Percentiles rank a stretch among this genome's conserved stretches.
These are phyloP conservation scores for Squalus acanthias DNA, from an alignment of 2,797 vertebrate species.

Conservation along the genomic window DNA sequence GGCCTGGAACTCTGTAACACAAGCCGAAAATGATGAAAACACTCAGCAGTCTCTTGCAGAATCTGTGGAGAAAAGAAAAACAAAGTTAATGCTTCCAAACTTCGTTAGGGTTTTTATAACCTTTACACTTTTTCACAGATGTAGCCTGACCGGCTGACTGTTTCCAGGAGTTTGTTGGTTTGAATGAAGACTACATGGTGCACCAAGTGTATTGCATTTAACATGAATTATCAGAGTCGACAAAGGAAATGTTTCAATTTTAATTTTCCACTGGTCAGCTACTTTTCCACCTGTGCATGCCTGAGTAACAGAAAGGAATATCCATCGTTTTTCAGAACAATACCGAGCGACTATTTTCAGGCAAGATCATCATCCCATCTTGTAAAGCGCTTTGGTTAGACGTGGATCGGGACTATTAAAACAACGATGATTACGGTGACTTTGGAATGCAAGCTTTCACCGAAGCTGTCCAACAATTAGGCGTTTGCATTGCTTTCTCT, in stretches of 20 bases:
- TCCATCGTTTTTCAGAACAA: constrained; percentile 17
- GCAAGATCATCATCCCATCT: background rate
- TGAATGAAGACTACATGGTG: background rate
- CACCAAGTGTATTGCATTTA: background rate
- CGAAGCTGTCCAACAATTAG: background rate
- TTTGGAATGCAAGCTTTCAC: background rate
- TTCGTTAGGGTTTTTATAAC: background rate
- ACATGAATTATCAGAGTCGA: background rate
- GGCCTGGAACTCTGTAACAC: background rate
- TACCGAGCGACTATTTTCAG: constrained; percentile 12
- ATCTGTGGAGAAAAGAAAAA: background rate
- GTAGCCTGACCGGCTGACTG: too few relatives aligned
- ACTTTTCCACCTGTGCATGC: background rate
- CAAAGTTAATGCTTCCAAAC: background rate
- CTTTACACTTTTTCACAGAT: too few relatives aligned
- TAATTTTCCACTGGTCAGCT: background rate
- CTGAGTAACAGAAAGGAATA: constrained; percentile 5
- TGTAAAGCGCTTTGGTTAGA: background rate
- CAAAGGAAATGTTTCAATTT: background rate
- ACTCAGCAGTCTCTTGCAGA: background rate
- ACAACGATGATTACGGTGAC: background rate
- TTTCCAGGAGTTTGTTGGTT: background rate
- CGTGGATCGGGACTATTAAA: background rate
- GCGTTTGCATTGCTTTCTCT: background rate
- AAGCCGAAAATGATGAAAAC: too few relatives aligned